Base-by-base conservation (phyloP, 1,140 invertebrate species). In the Parapsyche elsis region DNA sequence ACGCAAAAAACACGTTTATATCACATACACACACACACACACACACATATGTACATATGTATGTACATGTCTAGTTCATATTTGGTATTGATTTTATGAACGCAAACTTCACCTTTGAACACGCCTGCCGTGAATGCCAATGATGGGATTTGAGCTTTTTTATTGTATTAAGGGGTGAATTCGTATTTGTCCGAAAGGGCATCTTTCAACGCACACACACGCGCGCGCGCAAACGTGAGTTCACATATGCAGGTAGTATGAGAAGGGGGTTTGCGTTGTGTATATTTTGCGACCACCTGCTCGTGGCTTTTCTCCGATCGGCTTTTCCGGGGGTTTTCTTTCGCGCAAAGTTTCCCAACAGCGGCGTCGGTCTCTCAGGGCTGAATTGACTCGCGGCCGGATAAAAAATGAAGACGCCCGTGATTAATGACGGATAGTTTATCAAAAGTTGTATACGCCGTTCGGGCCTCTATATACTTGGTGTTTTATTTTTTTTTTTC, bases 361-460 rank as follows among this genome's bases (percentile, higher is more conserved):
- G 30, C 30, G 30, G 30, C 30, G 71, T 38, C 44, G 44, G 44
- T 74, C 64, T 67, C 64, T 30, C 45, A 10, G 26, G 73, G 45
- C 64, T 30, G 71, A 81, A 81, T 81, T 61, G 78, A 71, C 81
- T 81, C 21, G 78, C 44, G 38, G 23, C 30, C 45, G 45, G 80
- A 76, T 81, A 81, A 81, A 81, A 81, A 81, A 81, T 81, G 81
- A 80, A 81, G 73, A 76, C 71, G 71, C 21, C 26, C 57, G 76
- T 81, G 81, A 81, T 81, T 81, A 81, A 81, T 81, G 81, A 81
- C 74, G 77, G 81, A 81, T 81, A 81, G 81, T 81, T 81, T 81
- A 81, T 81, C 81, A 81, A 80, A 81, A 77, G 73, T 81, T 81
- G 81, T 81, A 78, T 81, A 38, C 30, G 30, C 30, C 30, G 30